A percentile compares a stretch with the other conserved stretches of the same genome.
These are phyloP conservation scores for Argyrosomus regius DNA, from an alignment of 2,797 vertebrate genomes.

Conservation along the genomic window DNA sequence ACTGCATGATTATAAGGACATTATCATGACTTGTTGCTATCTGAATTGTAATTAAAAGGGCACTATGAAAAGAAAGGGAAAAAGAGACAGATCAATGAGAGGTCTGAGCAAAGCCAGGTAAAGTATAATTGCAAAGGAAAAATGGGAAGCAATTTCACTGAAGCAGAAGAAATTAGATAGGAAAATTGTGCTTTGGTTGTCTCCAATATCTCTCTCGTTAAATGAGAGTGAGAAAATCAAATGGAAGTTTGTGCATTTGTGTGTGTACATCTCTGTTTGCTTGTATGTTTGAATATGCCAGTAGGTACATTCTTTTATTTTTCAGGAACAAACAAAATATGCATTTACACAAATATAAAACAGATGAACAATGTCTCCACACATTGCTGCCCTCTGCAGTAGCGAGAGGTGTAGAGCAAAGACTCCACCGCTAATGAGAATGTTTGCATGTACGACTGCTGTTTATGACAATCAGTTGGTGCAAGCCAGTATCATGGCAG, in stretches of 20 bases:
- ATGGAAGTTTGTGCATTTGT: too few relatives aligned
- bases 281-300: background rate
- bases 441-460: background rate
- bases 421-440: constrained; percentile 2
- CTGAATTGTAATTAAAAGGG: constrained; percentile 15
- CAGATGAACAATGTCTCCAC: constrained; percentile 3
- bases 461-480: constrained; percentile 5
- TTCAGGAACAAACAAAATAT: background rate
- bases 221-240: background rate
- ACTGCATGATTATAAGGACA: background rate
- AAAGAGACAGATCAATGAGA: background rate
- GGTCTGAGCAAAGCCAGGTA: constrained; percentile 6
- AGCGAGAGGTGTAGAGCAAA: background rate
- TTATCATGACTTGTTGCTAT: background rate
- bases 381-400: constrained; percentile 18
- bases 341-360: constrained; percentile 7
- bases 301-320: background rate
- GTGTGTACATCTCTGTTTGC: background rate
- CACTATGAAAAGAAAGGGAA: background rate
- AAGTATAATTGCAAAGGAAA: constrained; percentile 5
- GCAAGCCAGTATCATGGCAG: background rate
- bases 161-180: background rate
- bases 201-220: background rate
- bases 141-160: constrained; percentile 3
- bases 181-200: background rate